phyloP scores from a whole-genome alignment of 2,797 vertebrate species.

The Lepus townsendii region DNA sequence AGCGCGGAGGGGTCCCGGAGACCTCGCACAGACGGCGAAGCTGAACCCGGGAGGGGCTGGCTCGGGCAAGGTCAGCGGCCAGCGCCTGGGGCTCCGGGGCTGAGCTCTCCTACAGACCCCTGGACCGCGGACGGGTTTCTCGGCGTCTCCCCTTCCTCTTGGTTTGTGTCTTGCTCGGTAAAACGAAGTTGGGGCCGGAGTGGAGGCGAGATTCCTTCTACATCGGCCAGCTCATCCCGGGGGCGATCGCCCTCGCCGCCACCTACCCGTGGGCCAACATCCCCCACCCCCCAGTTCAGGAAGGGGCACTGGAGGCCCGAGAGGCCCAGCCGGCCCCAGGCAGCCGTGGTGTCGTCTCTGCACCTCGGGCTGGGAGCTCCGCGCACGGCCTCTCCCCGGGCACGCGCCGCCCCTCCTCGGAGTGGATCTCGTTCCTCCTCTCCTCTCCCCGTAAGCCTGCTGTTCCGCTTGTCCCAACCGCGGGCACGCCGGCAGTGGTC shows the following conservation, averaged over 20 bases:
- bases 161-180: not conserved
- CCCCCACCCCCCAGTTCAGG: no score
- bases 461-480: not conserved
- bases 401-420: not conserved
- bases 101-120: no score
- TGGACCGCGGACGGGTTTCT: not conserved
- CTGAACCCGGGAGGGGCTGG: not conserved
- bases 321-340: no score
- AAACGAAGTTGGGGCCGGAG: not conserved
- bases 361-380: not conserved
- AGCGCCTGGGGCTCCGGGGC: not conserved
- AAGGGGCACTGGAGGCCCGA: no score
- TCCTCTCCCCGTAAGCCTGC: not conserved
- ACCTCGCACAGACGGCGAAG: rapidly evolving
- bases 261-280: not conserved
- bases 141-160: not conserved
- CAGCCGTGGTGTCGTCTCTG: not conserved
- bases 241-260: not conserved
- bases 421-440: rapidly evolving
- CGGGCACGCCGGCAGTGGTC: not conserved
- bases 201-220: not conserved
- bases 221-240: not conserved
- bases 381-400: not conserved
- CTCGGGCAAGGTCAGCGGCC: no score
- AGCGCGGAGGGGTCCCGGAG: no score